Evolutionary conservation across 2,888 invertebrate species (phyloP), one percentile per base, ranked within the genome.

Genomic region (Drosophila paranaensis): DNA sequence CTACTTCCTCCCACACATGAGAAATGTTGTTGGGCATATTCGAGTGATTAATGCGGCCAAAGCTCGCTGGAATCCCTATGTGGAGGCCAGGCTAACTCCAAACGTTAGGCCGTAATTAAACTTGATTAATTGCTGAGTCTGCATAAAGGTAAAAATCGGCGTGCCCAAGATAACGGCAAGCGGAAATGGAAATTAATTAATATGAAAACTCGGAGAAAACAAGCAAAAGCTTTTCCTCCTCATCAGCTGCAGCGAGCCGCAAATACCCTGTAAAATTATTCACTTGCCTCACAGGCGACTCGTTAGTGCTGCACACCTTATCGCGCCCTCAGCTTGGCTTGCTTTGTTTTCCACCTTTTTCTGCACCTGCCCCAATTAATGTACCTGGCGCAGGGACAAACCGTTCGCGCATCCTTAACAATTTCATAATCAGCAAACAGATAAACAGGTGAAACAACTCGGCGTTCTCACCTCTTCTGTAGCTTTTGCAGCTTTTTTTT

Each of bases 51-150:
- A 85, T 88, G 88, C 80, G 62, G 68, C 73, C 81, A 73, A 81
- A 77, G 71, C 79, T 74, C 66, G 50, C 74, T 70, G 53, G 51
- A 80, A 60, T 63, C 74, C 69, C 65, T 64, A 43, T 58, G 39
- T 27, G 46, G 45, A 33, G 56, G 43, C 16, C 16, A 6, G 48
- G 42, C 61, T 57, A 58, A 39, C 70, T 51, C 65, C 67, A 55
- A 66, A 74, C 69, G 67, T 67, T 69, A 53, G 77, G 77, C 76
- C 72, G 83, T 90, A 91, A 91, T 90, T 90, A 91, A 90, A 87
- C 81, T 81, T 90, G 91, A 91, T 90, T 91, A 90, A 90, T 91
- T 89, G 90, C 82, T 76, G 76, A 88, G 83, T 82, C 82, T 79
- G 84, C 86, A 74, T 68, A 75, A 77, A 84, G 85, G 85, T 87